Evolutionary conservation across 1,140 invertebrate species (phyloP).

Genomic region (Drosophila pallidifrons): DNA sequence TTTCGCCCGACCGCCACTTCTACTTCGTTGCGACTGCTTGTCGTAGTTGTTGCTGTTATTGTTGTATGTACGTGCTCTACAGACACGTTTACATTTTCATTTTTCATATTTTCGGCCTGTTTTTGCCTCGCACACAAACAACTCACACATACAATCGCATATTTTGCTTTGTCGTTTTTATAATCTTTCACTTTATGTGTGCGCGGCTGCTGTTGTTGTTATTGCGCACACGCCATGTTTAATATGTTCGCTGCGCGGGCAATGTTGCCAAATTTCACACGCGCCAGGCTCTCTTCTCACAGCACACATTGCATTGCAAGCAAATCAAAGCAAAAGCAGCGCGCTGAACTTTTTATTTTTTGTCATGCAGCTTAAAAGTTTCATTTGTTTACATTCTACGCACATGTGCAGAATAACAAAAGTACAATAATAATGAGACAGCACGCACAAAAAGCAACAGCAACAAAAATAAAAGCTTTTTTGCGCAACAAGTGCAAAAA

Average conservation of each 20-base stretch:
- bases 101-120: conserved; percentile 76
- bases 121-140: conserved; percentile 46
- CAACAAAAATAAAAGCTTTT: conserved; percentile 57
- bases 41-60: conserved; percentile 33
- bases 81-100: conserved; percentile 82
- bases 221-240: conserved; percentile 3
- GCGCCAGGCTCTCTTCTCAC: not conserved
- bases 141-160: conserved; percentile 27
- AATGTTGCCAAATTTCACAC: conserved; percentile 74
- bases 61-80: conserved; percentile 59
- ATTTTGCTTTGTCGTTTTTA: conserved; percentile 46
- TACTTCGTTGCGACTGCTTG: conserved; percentile 48
- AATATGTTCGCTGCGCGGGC: conserved; percentile 15
- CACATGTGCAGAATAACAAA: conserved; percentile 81
- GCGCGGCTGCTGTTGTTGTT: not conserved
- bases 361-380: conserved; percentile 71
- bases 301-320: conserved; percentile 3
- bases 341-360: conserved; percentile 40
- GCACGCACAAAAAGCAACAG: conserved; percentile 45
- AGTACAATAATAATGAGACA: conserved; percentile 55
- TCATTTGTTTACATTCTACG: conserved; percentile 81
- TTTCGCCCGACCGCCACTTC: conserved; percentile 60
- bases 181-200: conserved; percentile 54
- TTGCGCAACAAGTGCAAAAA: conserved; percentile 74
- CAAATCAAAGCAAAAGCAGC: not conserved